These are phyloP conservation scores for Probaryconus sp. DNA, from an alignment of 1,140 invertebrate genomes.

Conservation along the genomic window DNA sequence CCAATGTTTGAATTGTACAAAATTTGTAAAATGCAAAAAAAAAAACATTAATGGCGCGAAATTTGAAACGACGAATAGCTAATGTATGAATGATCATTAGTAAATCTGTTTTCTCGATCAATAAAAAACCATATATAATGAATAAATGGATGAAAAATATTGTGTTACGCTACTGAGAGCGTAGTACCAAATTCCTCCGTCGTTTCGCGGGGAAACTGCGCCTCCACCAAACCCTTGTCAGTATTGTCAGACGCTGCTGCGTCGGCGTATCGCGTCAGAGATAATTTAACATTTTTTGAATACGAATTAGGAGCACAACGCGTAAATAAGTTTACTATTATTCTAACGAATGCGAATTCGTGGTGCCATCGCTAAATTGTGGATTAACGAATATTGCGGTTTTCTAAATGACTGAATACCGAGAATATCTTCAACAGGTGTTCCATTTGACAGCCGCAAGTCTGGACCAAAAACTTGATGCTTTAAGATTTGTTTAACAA, in stretches of 20 bases:
- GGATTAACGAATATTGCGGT: background rate
- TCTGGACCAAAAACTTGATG: conserved; percentile 8
- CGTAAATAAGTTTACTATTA: too few relatives aligned
- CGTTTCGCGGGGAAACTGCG: conserved; percentile 22
- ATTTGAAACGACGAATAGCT: too few relatives aligned
- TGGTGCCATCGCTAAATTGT: conserved; percentile 29
- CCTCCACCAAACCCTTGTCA: conserved; percentile 13
- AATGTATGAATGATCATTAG: too few relatives aligned
- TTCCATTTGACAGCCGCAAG: background rate
- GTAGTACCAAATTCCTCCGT: conserved; percentile 34
- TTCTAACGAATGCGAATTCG: background rate
- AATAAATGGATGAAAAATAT: too few relatives aligned
- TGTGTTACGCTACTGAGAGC: conserved; percentile 1
- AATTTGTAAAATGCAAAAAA: too few relatives aligned
- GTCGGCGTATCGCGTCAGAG: conserved; percentile 41
- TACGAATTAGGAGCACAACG: too few relatives aligned
- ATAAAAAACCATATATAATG: too few relatives aligned
- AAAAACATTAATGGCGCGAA: too few relatives aligned
- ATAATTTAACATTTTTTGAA: conserved; percentile 31
- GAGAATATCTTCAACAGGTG: conserved; percentile 19
- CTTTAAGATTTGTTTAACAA: conserved; percentile 23
- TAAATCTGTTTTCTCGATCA: too few relatives aligned
- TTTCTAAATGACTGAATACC: background rate
- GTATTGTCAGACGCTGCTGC: conserved; percentile 48
- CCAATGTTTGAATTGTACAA: too few relatives aligned